Conservation (phyloP, 2,888 invertebrate species). For the Torymus aiolomorphi region DNA sequence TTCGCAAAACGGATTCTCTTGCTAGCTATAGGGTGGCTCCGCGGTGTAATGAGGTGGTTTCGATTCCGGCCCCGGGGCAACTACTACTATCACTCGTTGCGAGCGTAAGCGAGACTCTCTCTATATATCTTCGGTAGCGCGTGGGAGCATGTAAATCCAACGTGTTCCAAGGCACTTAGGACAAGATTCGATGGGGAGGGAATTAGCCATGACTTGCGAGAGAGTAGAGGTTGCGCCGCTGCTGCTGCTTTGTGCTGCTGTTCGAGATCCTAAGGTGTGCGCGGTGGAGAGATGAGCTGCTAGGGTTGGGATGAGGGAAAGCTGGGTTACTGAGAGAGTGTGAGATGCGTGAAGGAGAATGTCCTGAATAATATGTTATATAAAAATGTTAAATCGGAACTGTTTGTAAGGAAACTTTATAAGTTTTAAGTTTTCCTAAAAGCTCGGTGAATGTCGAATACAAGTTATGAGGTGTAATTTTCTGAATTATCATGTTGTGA, state of each 20-base stretch:
- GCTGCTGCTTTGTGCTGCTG: not conserved
- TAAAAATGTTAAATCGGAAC: no score
- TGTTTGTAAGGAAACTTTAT: no score
- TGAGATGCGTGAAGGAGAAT: not conserved
- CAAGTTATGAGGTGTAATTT: no score
- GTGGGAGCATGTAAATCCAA: conserved; percentile 40
- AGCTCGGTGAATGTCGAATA: no score
- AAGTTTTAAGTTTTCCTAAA: no score
- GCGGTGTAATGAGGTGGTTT: conserved; percentile 75
- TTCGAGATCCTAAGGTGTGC: not conserved
- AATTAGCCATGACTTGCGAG: conserved; percentile 25
- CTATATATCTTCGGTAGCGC: not conserved
- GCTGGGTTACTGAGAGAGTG: not conserved
- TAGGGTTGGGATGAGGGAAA: not conserved
- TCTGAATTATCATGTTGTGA: no score
- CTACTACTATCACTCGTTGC: conserved; percentile 52
- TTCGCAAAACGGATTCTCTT: conserved; percentile 75
- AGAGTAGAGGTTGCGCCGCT: not conserved
- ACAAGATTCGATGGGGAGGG: conserved; percentile 42
- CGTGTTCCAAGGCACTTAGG: conserved; percentile 45
- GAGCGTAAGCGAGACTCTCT: not conserved
- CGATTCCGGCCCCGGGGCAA: conserved; percentile 74
- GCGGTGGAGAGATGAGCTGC: not conserved
- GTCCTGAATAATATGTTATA: not conserved
- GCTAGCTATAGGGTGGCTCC: conserved; percentile 61